Base-by-base conservation (phyloP, 2,113 vertebrate species). In the Datnioides undecimradiatus region DNA sequence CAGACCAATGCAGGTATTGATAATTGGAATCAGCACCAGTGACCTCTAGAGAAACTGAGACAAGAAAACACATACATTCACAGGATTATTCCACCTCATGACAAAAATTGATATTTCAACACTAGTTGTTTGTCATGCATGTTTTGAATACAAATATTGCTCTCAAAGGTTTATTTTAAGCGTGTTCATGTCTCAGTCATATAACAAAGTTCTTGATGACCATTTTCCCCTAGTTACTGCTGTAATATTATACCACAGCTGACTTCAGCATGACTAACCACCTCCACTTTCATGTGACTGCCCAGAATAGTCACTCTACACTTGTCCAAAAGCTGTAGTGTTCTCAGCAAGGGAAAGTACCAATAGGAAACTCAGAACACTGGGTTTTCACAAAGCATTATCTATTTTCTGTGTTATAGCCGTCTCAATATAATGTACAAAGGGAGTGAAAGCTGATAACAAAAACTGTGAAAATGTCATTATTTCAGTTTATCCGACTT, bases 271-370 rank as follows among this genome's bases (percentile, higher is more conserved):
- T 77, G 80, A 90, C 58, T 48, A 2, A 9, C 54, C 34, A 36
- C 34, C 34, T 65, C 49, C 8, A 36, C n/a, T 10, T 70, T 25
- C 80, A 54, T 76, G 82, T 81, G 83, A 88, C 73, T 62, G 34
- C 21, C 40, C 40, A 59, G 5, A 59, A 62, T 79, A 76, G 85
- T 60, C 80, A 43, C 36, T 52, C 27, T 54, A 49, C 5, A 8
- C 21, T 43, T 11, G 21, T 9, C 16, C 8, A 45, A 57, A 73
- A 34, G 57, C 31, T 63, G 31, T 66, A 71, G 16, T 73, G 21
- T 9, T 60, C 16, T 58, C 14, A 49, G 25, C 1, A 19, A 21
- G 23, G 33, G 65, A 34, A 85, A 83, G 36, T 21, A 79, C 31
- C 40, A 21, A 19, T 11, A 66, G 16, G 36, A 60, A 43, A 40